A percentile compares a stretch with the other conserved stretches of the same genome.
These are phyloP conservation scores for Serrognathus titanus DNA, from an alignment of 2,888 invertebrate genomes.

Conservation along the genomic window DNA sequence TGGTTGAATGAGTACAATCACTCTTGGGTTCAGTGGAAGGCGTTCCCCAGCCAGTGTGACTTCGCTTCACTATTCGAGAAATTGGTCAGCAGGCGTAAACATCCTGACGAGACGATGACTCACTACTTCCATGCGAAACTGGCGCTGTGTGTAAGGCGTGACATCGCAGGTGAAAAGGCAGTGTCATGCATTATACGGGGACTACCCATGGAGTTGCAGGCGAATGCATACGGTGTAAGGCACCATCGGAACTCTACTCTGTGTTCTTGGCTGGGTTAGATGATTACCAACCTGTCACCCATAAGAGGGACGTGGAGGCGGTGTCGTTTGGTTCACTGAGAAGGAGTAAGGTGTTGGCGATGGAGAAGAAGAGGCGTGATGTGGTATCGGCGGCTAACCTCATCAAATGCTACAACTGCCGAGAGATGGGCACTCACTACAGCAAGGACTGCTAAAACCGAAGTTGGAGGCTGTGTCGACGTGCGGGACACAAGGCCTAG, in stretches of 20 bases:
- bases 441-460: neutral
- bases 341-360: neutral
- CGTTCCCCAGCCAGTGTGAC: no score
- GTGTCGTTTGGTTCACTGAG: neutral
- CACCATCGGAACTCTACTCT: conserved; percentile 1
- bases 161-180: neutral
- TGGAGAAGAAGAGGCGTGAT: neutral
- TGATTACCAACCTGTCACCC: neutral
- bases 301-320: neutral
- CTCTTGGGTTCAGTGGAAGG: no score
- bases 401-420: neutral
- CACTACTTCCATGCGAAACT: conserved; percentile 30
- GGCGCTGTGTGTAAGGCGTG: conserved; percentile 15
- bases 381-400: neutral
- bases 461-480: neutral
- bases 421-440: neutral
- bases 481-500: neutral
- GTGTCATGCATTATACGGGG: conserved; percentile 12
- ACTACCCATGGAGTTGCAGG: conserved; percentile 6
- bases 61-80: conserved; percentile 27
- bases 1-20: no score
- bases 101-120: conserved; percentile 28
- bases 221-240: conserved; percentile 6
- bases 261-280: neutral
- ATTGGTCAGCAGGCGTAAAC: conserved; percentile 28